phyloP scores from a whole-genome alignment of 2,888 invertebrate species.

The Abrostola tripartita region DNA sequence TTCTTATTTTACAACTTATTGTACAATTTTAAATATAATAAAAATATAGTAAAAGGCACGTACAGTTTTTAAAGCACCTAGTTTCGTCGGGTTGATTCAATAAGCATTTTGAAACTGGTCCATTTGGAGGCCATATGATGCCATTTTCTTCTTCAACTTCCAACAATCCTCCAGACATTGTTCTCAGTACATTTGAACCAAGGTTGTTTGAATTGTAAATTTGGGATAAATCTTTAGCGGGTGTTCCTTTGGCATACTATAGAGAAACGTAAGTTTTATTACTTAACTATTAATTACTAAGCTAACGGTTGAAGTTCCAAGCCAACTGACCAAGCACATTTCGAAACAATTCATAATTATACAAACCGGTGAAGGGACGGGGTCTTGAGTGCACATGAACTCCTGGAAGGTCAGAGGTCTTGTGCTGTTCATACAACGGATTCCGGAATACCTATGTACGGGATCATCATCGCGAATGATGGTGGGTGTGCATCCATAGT shows the following conservation, averaged over 20 bases:
- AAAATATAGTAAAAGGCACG: too few species aligned
- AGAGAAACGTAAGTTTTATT: conserved; percentile 8
- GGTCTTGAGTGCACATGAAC: conserved; percentile 17
- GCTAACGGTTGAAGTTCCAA: too few species aligned
- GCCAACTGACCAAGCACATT: too few species aligned
- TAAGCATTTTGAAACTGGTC: neutral
- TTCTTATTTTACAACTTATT: too few species aligned
- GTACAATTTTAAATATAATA: too few species aligned
- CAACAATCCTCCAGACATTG: conserved; percentile 26
- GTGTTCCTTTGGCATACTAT: conserved; percentile 36
- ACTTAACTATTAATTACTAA: too few species aligned
- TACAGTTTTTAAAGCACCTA: conserved; percentile 9
- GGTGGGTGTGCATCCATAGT: conserved; percentile 38
- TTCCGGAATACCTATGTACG: conserved; percentile 39
- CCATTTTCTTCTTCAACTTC: conserved; percentile 33
- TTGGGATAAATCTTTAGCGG: conserved; percentile 31
- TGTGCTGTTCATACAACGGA: conserved; percentile 42
- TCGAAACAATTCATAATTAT: too few species aligned
- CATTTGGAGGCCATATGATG: conserved; percentile 24
- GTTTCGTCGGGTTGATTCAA: conserved; percentile 29
- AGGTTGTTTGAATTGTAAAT: conserved; percentile 17
- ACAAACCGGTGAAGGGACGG: too few species aligned
- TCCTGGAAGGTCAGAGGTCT: conserved; percentile 39
- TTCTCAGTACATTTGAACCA: conserved; percentile 10
- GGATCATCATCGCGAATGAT: conserved; percentile 36